These are phyloP conservation scores for Dione vanillae DNA, from an alignment of 2,888 invertebrate genomes.

Conservation along the genomic window DNA sequence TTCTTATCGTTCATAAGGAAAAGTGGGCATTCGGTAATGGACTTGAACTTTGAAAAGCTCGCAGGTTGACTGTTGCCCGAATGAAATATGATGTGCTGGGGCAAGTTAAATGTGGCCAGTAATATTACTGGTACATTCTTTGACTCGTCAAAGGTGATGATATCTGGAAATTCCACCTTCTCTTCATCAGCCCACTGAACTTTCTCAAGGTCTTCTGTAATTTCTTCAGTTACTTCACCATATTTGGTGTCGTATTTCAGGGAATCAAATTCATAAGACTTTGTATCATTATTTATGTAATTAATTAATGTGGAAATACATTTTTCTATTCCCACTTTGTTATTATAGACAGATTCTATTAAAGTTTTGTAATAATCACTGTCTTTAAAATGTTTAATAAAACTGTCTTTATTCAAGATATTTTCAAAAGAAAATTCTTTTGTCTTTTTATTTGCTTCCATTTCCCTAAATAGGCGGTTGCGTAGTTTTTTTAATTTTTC, in stretches of 20 bases:
- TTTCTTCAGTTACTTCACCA: conserved; percentile 49
- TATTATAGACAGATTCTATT: conserved; percentile 20
- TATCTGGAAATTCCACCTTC: conserved; percentile 61
- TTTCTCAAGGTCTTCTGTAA: conserved; percentile 51
- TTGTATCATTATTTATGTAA: conserved; percentile 56
- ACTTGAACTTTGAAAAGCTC: conserved; percentile 57
- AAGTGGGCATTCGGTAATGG: conserved; percentile 56
- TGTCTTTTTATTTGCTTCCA: conserved; percentile 29
- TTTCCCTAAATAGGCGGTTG: conserved; percentile 49
- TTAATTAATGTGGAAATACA: conserved; percentile 58
- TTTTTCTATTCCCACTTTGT: conserved; percentile 55
- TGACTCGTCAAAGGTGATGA: conserved; percentile 55
- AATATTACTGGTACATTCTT: conserved; percentile 61
- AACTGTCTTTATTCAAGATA: conserved; percentile 51
- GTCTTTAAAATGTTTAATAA: conserved; percentile 48
- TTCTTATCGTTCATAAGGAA: conserved; percentile 53
- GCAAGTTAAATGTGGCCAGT: conserved; percentile 52
- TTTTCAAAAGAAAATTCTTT: neutral
- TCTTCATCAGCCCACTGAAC: conserved; percentile 51
- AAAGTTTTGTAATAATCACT: conserved; percentile 54
- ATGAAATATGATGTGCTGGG: conserved; percentile 57
- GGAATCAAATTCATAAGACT: conserved; percentile 57
- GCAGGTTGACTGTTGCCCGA: conserved; percentile 41
- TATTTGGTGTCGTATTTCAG: conserved; percentile 55
- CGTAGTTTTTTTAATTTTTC: conserved; percentile 53